Conservation (phyloP, 2,888 invertebrate species). For the Synanthedon formicaeformis region DNA sequence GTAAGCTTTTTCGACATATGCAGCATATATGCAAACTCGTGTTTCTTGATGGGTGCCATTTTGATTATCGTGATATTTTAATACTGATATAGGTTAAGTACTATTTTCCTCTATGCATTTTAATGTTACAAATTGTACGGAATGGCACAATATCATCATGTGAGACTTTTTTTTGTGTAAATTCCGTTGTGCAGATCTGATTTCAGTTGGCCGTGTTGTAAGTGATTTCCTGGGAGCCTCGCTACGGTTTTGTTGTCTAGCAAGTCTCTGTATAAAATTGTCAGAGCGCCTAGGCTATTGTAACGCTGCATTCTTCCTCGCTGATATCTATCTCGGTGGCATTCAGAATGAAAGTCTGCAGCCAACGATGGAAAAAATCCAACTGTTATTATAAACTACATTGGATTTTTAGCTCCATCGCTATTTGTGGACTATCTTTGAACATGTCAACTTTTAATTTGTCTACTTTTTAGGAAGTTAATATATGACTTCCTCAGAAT, state of each 20-base stretch:
- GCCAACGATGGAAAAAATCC: slow-evolving; percentile 61
- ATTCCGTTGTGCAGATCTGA: no score
- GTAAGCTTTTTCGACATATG: no score
- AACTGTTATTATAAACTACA: slow-evolving; percentile 61
- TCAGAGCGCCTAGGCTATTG: slow-evolving; percentile 42
- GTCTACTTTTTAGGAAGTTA: neutral
- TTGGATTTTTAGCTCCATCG: slow-evolving; percentile 65
- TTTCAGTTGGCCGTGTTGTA: no score
- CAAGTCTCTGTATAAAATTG: slow-evolving; percentile 32
- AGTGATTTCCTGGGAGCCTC: neutral
- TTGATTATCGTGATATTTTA: no score
- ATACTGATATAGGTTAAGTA: no score
- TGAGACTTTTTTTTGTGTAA: no score
- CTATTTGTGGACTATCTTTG: slow-evolving; percentile 58
- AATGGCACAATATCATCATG: no score
- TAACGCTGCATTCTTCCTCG: slow-evolving; percentile 37
- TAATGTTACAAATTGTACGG: no score
- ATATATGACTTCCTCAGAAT: no score
- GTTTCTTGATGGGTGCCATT: no score
- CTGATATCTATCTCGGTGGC: slow-evolving; percentile 11
- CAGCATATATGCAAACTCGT: no score
- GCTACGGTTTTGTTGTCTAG: slow-evolving; percentile 39
- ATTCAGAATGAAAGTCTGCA: slow-evolving; percentile 36
- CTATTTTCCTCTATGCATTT: no score
- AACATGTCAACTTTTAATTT: slow-evolving; percentile 13